These are phyloP conservation scores for Triops cancriformis DNA, from an alignment of 1,140 invertebrate genomes.

Conservation along the genomic window DNA sequence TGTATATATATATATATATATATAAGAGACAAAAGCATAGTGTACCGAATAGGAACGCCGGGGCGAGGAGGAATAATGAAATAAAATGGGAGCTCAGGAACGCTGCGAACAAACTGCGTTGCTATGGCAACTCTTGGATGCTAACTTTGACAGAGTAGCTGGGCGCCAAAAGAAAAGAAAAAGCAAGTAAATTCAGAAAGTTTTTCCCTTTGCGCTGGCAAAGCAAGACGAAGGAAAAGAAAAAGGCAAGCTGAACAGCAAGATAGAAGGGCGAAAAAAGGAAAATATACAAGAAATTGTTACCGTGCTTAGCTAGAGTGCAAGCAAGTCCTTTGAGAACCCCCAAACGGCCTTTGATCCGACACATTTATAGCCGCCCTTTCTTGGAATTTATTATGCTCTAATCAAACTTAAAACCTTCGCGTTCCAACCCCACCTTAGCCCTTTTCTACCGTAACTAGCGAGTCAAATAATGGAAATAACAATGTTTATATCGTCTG, in stretches of 20 bases:
- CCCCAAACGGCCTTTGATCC: constrained; percentile 14
- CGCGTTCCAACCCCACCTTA: not conserved
- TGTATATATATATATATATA: not conserved
- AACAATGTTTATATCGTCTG: too few species aligned
- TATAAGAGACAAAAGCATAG: not conserved
- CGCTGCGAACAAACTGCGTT: not conserved
- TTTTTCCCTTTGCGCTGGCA: not conserved
- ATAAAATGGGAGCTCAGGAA: not conserved
- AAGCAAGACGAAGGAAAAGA: not conserved
- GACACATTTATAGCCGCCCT: constrained; percentile 9
- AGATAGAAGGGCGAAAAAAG: not conserved
- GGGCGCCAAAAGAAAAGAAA: not conserved
- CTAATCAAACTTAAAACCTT: constrained; percentile 7
- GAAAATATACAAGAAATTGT: not conserved
- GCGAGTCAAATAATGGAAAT: too few species aligned
- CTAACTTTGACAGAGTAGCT: constrained; percentile 5
- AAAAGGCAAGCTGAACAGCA: constrained; percentile 11
- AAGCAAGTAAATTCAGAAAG: not conserved
- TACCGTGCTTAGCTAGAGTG: not conserved
- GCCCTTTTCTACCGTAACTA: too few species aligned
- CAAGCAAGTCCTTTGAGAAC: constrained; percentile 19
- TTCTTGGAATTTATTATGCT: not conserved
- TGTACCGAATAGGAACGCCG: not conserved
- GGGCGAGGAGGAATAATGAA: not conserved
- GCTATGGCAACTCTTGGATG: not conserved